phyloP scores from a whole-genome alignment of 2,888 invertebrate species.

The Pimpla rufipes region DNA sequence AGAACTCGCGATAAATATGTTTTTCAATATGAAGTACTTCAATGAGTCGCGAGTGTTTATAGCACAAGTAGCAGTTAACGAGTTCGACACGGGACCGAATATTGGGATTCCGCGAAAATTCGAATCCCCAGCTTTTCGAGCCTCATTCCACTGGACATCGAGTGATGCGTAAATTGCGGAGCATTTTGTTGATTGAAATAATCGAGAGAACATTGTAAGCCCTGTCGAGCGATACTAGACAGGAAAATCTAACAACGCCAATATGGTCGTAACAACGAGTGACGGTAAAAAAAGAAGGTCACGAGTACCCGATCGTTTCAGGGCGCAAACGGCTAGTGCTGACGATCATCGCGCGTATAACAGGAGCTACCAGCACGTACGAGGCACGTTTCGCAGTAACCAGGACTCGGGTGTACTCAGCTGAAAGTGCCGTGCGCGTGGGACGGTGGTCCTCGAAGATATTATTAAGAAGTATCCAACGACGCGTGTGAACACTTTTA shows the following conservation, averaged over 20 bases:
- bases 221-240: neutral
- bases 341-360: slow-evolving; percentile 36
- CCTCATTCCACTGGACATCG: neutral
- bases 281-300: slow-evolving; percentile 16
- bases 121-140: too few relatives aligned
- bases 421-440: neutral
- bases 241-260: neutral
- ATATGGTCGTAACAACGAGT: neutral
- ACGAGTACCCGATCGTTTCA: slow-evolving; percentile 3
- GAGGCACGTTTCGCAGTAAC: slow-evolving; percentile 1
- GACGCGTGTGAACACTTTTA: slow-evolving; percentile 34
- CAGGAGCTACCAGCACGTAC: slow-evolving; percentile 15
- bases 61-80: too few relatives aligned
- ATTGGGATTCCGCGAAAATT: too few relatives aligned
- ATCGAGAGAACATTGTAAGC: neutral
- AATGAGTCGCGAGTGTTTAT: too few relatives aligned
- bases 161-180: neutral
- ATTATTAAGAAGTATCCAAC: slow-evolving; percentile 41
- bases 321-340: neutral
- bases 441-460: neutral
- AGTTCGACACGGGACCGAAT: too few relatives aligned
- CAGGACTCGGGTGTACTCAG: neutral
- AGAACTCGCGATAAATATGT: neutral
- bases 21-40: too few relatives aligned
- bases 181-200: neutral